Conservation (phyloP, 2,888 invertebrate genomes). For the Cantharis flavilabris region DNA sequence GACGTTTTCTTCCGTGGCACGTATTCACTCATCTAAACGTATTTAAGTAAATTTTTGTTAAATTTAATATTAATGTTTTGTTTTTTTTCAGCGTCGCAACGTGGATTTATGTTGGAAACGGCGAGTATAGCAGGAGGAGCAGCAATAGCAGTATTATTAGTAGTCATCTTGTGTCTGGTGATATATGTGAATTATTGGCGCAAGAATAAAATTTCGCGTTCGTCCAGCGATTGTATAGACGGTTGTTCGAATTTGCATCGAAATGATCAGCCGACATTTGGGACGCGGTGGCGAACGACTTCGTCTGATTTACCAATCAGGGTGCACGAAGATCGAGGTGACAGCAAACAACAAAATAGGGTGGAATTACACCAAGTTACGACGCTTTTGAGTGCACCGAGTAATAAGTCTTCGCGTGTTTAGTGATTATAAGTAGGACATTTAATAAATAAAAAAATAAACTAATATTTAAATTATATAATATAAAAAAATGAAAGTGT, state of each 20-base stretch:
- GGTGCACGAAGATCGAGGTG: conserved; percentile 37
- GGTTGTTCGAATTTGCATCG: conserved; percentile 35
- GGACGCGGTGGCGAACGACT: conserved; percentile 48
- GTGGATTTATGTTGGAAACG: conserved; percentile 83
- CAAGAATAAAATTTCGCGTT: conserved; percentile 54
- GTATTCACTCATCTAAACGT: too few species aligned
- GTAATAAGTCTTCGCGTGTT: conserved; percentile 29
- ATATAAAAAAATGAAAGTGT: background rate
- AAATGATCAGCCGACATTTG: conserved; percentile 47
- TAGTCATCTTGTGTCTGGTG: conserved; percentile 69
- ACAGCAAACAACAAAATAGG: conserved; percentile 34
- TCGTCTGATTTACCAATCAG: conserved; percentile 37
- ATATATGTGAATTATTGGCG: conserved; percentile 69
- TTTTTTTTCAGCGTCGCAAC: conserved; percentile 68
- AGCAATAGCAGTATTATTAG: conserved; percentile 71
- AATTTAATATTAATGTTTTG: background rate
- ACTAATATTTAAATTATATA: conserved; percentile 40
- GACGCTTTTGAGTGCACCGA: conserved; percentile 38
- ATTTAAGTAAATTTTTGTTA: background rate
- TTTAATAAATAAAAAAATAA: conserved; percentile 2
- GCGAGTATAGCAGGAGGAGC: conserved; percentile 88
- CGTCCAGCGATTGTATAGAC: conserved; percentile 51
- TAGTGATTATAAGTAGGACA: conserved; percentile 23
- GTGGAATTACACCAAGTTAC: conserved; percentile 48
- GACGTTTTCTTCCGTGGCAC: too few species aligned